phyloP scores from a whole-genome alignment of 2,888 invertebrate species.

The Fragum sueziense region DNA sequence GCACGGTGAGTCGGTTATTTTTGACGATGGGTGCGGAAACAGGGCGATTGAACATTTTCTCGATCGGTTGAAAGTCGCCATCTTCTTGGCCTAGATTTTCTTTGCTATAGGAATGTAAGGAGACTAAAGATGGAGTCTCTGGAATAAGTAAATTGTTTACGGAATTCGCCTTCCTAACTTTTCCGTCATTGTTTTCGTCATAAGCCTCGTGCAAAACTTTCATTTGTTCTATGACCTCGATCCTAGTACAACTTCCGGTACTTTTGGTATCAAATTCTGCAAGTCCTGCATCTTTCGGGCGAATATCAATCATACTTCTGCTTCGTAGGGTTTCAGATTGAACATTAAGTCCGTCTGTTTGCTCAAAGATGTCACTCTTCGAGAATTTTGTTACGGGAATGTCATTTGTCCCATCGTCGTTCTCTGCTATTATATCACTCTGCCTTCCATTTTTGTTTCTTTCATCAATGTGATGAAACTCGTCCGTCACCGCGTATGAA shows the following conservation, averaged over 20 bases:
- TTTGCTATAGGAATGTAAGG: conserved; percentile 19
- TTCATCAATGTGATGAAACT: not conserved
- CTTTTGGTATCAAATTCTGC: not conserved
- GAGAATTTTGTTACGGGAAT: not conserved
- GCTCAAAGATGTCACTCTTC: not conserved
- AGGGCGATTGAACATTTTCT: conserved; percentile 7
- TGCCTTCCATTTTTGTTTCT: not conserved
- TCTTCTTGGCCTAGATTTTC: conserved; percentile 8
- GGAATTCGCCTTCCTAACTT: not conserved
- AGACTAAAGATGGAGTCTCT: conserved; percentile 33
- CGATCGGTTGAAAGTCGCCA: conserved; percentile 13
- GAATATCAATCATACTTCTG: conserved; percentile 8
- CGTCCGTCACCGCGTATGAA: not conserved
- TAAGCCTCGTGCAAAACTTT: not conserved
- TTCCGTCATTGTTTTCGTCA: not conserved
- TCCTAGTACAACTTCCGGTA: not conserved
- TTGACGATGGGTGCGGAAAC: conserved; percentile 15
- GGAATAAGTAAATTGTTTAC: conserved; percentile 9
- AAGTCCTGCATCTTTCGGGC: not conserved
- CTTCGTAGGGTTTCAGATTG: not conserved
- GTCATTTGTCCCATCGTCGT: not conserved
- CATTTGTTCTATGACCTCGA: not conserved
- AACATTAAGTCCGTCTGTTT: not conserved
- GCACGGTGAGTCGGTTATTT: conserved; percentile 4
- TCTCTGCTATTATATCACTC: not conserved